These are phyloP conservation scores for Oscheius sp. DNA, from an alignment of 2,888 invertebrate genomes.

Conservation along the genomic window DNA sequence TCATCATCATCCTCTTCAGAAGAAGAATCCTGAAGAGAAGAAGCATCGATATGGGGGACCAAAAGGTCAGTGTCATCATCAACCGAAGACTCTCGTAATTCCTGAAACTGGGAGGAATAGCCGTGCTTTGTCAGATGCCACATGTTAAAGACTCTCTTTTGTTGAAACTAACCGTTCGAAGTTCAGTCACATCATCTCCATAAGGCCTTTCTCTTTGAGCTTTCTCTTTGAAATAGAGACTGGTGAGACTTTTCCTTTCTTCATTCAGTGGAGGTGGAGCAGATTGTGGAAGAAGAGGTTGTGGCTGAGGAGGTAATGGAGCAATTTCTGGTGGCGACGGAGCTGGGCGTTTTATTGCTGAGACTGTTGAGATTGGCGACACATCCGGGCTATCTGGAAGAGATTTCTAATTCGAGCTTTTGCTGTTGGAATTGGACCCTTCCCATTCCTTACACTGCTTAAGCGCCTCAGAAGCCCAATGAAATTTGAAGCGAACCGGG, in stretches of 20 bases:
- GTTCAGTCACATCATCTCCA: constrained; percentile 51
- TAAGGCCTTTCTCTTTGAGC: constrained; percentile 48
- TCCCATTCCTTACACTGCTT: constrained; percentile 16
- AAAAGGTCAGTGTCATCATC: constrained; percentile 6
- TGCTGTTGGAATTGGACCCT: neutral
- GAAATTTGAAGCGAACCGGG: constrained; percentile 24
- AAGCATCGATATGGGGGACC: neutral
- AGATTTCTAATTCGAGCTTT: no score
- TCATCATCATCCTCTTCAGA: constrained; percentile 6
- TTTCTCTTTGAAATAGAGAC: constrained; percentile 26
- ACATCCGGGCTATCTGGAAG: constrained; percentile 23
- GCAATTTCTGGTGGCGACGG: constrained; percentile 15
- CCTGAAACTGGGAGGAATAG: constrained; percentile 23
- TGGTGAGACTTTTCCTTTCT: constrained; percentile 21
- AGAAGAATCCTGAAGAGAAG: constrained; percentile 5
- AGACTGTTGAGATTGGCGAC: constrained; percentile 3
- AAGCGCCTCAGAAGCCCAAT: constrained; percentile 24
- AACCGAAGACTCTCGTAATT: constrained; percentile 28
- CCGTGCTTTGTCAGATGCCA: constrained; percentile 22
- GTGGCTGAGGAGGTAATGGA: constrained; percentile 8
- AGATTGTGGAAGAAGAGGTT: neutral
- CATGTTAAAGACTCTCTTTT: constrained; percentile 8
- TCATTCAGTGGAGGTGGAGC: neutral
- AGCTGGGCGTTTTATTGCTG: constrained; percentile 20
- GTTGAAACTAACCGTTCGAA: constrained; percentile 41